Evolutionary conservation across 2,888 invertebrate species (phyloP), one percentile per base, ranked within the genome.

Genomic region (Nymphalis urticae): DNA sequence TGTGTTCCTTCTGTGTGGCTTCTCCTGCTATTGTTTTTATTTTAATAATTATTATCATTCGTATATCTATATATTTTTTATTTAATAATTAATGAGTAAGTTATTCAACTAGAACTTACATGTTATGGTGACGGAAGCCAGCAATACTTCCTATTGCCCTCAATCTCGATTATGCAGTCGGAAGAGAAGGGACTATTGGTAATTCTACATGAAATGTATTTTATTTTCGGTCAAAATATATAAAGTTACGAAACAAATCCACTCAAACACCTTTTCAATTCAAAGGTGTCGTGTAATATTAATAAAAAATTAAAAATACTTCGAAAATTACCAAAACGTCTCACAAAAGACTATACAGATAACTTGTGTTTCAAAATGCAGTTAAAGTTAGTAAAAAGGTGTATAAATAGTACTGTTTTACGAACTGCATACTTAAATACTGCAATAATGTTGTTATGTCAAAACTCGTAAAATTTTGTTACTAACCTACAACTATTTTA

Each of bases 41-140:
- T 42, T 42, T 42, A 42, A 32, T 32, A 13, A 42, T 42, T 13
- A 4, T 13, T 42, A 42, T 42, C 42, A 42, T 13, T 42, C 13
- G 42, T 42, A 42, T 9, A 4, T 42, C 13, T 42, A 13, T 13
- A 13, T 42, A 13, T 42, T 13, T 3, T 42, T 13, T 3, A 42
- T 42, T 42, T 4, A 42, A 42, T 13, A 42, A 42, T 42, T 42
- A 42, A 42, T 42, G 42, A 54, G 10, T 42, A 19, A 36, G 58
- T 58, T 42, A 58, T 58, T 42, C 58, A 58, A 58, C 19, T 58
- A n/a, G 36, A 58, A 42, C 42, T 48, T 48, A 62, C 65, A 58
- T 66, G 62, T 59, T 24, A 61, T 74, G 72, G 63, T 67, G 65
- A 67, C 73, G 70, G 73, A 74, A 74, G 68, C 59, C 64, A 59